Conservation (phyloP, 2,113 vertebrate species). For the Reinhardtius hippoglossoides region DNA sequence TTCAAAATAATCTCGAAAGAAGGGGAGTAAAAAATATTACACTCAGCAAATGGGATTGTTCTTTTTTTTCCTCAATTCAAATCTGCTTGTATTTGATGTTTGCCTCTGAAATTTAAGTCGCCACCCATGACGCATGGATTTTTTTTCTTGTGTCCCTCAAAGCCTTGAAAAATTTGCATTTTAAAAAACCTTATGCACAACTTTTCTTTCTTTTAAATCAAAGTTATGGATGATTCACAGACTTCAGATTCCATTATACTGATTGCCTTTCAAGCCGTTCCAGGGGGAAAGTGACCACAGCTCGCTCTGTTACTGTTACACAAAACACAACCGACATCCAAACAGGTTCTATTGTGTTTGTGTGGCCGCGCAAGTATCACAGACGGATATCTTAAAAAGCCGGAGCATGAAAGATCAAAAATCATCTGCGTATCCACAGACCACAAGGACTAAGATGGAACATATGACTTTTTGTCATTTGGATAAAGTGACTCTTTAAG, state of each 20-base stretch:
- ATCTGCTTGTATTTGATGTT: background rate
- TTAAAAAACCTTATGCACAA: no score
- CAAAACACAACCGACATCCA: background rate
- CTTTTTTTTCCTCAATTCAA: background rate
- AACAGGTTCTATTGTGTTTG: background rate
- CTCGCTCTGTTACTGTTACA: background rate
- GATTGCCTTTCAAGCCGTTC: slow-evolving; percentile 1
- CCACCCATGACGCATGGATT: background rate
- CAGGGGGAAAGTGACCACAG: slow-evolving; percentile 1
- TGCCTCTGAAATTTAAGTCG: background rate
- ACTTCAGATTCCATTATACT: background rate
- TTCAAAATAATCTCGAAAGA: background rate
- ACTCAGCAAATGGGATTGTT: background rate
- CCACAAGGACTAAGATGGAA: background rate
- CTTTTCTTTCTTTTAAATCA: background rate
- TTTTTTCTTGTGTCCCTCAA: background rate
- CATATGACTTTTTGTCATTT: background rate
- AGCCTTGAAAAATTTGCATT: no score
- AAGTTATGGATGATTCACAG: background rate
- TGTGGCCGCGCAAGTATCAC: background rate
- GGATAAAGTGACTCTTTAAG: slow-evolving; percentile 11
- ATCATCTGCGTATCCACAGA: background rate
- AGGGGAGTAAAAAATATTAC: background rate
- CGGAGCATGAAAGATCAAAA: background rate
- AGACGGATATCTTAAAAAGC: background rate